phyloP scores from a whole-genome alignment of 1,140 invertebrate species.

The Panagrolaimus sp. region DNA sequence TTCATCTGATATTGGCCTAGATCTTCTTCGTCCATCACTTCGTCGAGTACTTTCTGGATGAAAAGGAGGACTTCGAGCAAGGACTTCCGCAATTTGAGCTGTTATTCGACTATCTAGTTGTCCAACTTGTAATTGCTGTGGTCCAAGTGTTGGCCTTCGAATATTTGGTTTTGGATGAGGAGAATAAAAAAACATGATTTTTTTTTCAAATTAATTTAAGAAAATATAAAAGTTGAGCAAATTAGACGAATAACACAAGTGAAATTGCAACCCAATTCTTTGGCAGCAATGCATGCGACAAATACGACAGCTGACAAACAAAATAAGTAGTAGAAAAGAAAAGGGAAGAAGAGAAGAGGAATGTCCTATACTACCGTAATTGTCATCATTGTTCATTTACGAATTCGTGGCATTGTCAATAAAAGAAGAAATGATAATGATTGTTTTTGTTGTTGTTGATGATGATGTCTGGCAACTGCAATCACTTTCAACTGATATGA shows the following conservation, averaged over 20 bases:
- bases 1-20: conserved; percentile 21
- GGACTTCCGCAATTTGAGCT: conserved; percentile 28
- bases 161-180: conserved; percentile 28
- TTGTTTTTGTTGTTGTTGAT: too few species aligned
- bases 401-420: neutral
- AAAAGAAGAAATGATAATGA: too few species aligned
- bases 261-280: too few species aligned
- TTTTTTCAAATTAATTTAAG: neutral
- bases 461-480: too few species aligned
- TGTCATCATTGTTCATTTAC: neutral
- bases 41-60: conserved; percentile 18
- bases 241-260: neutral
- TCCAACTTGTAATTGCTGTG: conserved; percentile 29
- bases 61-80: conserved; percentile 11
- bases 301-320: too few species aligned
- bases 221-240: conserved; percentile 9
- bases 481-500: too few species aligned
- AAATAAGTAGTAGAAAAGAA: too few species aligned
- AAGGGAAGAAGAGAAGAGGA: too few species aligned
- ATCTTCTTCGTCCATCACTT: conserved; percentile 12
- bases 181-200: conserved; percentile 44
- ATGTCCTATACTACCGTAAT: neutral
- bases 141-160: conserved; percentile 34
- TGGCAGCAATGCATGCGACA: too few species aligned
- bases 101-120: conserved; percentile 27